Conservation (phyloP, 2,797 vertebrate species). For the Microctenopoma steveboyesi region DNA sequence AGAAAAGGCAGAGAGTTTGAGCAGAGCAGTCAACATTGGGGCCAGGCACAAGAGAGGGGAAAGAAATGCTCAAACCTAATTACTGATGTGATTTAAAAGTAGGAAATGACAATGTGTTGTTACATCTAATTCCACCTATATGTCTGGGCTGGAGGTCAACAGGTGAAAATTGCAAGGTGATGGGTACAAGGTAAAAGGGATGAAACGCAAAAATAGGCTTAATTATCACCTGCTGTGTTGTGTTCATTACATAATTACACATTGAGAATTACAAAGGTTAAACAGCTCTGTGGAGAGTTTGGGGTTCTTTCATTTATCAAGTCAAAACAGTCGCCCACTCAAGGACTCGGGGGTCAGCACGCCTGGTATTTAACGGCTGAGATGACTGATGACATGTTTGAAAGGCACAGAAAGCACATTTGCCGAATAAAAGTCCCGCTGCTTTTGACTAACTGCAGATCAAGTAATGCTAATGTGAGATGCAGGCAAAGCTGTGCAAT, state of each 20-base stretch:
- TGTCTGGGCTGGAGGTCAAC: constrained; percentile 19
- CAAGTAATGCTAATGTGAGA: neutral
- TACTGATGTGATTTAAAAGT: constrained; percentile 20
- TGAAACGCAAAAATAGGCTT: neutral
- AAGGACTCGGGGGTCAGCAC: constrained; percentile 30
- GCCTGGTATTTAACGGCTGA: constrained; percentile 39
- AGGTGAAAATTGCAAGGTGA: constrained; percentile 9
- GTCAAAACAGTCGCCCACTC: constrained; percentile 53
- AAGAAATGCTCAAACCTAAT: constrained; percentile 21
- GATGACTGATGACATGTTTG: constrained; percentile 28
- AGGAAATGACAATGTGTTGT: constrained; percentile 15
- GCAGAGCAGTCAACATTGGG: constrained; percentile 40
- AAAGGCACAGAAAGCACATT: constrained; percentile 2
- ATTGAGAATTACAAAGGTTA: constrained; percentile 31
- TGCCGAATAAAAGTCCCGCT: neutral
- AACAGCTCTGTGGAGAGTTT: constrained; percentile 36
- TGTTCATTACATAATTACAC: constrained; percentile 40
- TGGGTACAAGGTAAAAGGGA: neutral
- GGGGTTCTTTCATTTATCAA: constrained; percentile 44
- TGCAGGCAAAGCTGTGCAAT: neutral
- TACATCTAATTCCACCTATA: constrained; percentile 5
- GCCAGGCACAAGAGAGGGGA: constrained; percentile 18
- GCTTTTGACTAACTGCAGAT: constrained; percentile 15
- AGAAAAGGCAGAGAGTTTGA: constrained; percentile 18
- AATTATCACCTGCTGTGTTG: constrained; percentile 45